Base-by-base conservation (phyloP, 2,113 vertebrate genomes). In the Prochilodus magdalenae region DNA sequence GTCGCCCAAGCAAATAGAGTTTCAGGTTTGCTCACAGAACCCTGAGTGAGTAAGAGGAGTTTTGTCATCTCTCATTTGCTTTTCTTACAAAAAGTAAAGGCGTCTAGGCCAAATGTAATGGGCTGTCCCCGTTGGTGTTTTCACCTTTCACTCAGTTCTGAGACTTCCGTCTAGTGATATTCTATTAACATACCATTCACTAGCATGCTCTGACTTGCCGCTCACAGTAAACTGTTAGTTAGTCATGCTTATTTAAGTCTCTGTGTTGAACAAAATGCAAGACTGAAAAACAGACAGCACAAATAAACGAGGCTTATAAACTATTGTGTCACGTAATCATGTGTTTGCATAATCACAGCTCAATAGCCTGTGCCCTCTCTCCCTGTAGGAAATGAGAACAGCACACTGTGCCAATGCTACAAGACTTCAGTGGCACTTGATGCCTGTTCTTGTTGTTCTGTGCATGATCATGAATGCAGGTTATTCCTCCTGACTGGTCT, bases 81-180 rank as follows among this genome's bases (percentile, higher is more conserved):
- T 22, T 11, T 33, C 6, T 59, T 36, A 24, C 3, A 24, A 36
- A 18, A 47, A 80, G 63, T 73, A 30, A 70, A 20, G 11, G 13
- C 10, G 29, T 44, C 66, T 47, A n/a, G 53, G 14, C 11, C 40
- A 80, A 53, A 16, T 30, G 60, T 81, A 26, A 40, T 18, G 24
- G 18, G 53, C 7, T 24, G 26, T 73, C n/a, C 26, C 26, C 33
- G 8, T 5, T 22, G 66, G 26, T 11, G 27, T 10, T 63, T 29
- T 73, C 59, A 18, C 20, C 57, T 80, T 80, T 73, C 60, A 57
- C 49, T 66, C 49, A 55, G 22, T 81, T 81, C 40, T 80, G 2
- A 73, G 20, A 36, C 1, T 5, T 24, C 13, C 27, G 20, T 67
- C 8, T 11, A 59, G 65, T 20, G 69, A 30, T 24, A 53, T 24